These are phyloP conservation scores for Papilio gigon DNA, from an alignment of 2,888 invertebrate genomes.

Conservation along the genomic window DNA sequence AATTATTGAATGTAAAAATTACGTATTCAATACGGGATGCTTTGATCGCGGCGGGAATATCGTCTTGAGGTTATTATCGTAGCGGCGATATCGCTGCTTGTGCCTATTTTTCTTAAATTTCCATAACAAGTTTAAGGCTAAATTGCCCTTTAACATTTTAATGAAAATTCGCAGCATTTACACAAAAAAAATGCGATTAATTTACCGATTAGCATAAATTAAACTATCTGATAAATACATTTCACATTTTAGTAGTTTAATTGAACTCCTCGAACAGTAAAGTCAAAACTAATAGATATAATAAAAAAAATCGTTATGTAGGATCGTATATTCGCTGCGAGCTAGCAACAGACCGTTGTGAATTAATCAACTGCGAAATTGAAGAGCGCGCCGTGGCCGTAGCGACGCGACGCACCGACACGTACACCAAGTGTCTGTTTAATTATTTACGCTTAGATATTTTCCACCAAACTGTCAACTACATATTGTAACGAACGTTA, in stretches of 20 bases:
- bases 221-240: neutral
- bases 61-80: conserved; percentile 38
- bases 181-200: neutral
- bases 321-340: conserved; percentile 3
- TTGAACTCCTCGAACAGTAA: neutral
- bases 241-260: neutral
- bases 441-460: conserved; percentile 41
- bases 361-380: conserved; percentile 48
- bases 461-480: conserved; percentile 39
- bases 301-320: conserved; percentile 25
- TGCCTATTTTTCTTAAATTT: conserved; percentile 12
- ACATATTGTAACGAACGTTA: conserved; percentile 17
- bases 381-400: conserved; percentile 41
- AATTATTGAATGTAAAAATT: conserved; percentile 50
- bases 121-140: neutral
- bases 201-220: neutral
- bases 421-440: conserved; percentile 37
- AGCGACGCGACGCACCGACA: conserved; percentile 33
- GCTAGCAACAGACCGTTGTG: conserved; percentile 45
- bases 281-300: neutral
- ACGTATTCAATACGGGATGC: conserved; percentile 61
- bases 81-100: conserved; percentile 48
- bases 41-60: conserved; percentile 42
- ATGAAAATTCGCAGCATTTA: neutral
- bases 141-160: neutral